Evolutionary conservation across 2,113 vertebrate genomes (phyloP), one percentile per base, ranked within the genome.

Genomic region (Tamias sibiricus): DNA sequence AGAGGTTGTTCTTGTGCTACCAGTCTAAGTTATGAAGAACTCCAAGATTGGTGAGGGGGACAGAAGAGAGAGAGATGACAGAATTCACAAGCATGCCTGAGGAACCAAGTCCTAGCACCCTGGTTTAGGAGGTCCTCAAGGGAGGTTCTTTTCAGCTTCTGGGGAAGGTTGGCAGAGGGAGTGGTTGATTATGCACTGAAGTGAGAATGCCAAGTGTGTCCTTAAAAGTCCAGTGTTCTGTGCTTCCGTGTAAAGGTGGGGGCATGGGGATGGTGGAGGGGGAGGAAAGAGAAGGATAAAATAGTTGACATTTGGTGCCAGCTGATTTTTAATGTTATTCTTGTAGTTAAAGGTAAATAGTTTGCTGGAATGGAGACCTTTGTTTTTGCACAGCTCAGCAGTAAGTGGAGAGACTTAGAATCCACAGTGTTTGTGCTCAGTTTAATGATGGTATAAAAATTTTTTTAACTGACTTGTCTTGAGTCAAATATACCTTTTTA

Each of bases 391-490:
- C 5, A 75, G 30, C 57, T 92, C 47, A 79, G 26, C 54, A 71
- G 12, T 42, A 86, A 87, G 40, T 72, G 14, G 90, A 44, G 40
- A 90, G 14, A 32, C 87, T 85, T 77, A 57, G 28, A 96, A 87
- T 81, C 30, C 13, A 4, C 80, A 75, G 2, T 83, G 3, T 26
- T 32, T 44, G 57, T 35, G 30, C 49, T 87, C 90, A 64, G 59
- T 96, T 90, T 87, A 79, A 68, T 81, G 26, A 22, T 57, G 47
- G 35, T 84, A 52, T 22, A 87, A 74, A 79, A 92, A 16, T n/a
- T 90, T 2, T 24, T 64, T 93, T 84, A 82, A 49, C 28, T 93
- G 54, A 79, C n/a, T 94, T n/a, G n/a, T n/a, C n/a, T n/a, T 93
- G 28, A 85, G 13, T 66, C n/a, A 77, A 5, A 1, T 47, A 3